Evolutionary conservation across 2,888 invertebrate species (phyloP).

Genomic region (Lacanobia wlatinum): DNA sequence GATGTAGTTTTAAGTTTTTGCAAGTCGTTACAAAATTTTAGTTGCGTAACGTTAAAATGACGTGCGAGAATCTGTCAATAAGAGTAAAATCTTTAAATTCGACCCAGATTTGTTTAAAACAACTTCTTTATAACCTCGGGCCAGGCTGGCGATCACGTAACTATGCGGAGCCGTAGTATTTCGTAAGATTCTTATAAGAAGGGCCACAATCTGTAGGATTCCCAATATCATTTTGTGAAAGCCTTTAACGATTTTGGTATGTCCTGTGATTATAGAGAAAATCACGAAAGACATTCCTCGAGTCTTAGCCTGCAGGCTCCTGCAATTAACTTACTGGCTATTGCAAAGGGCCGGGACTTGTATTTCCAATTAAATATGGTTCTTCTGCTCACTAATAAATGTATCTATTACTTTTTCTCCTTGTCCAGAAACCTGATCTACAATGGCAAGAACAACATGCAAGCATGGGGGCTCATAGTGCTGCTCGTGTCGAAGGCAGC

Average conservation of each 20-base stretch:
- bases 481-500: constrained; percentile 97
- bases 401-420: not conserved
- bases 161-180: not conserved
- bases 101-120: constrained; percentile 11
- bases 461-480: constrained; percentile 98
- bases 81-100: constrained; percentile 14
- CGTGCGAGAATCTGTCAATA: not conserved
- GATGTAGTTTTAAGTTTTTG: constrained; percentile 9
- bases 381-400: not conserved
- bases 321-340: not conserved
- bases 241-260: not conserved
- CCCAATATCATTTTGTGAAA: not conserved
- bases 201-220: not conserved
- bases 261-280: not conserved
- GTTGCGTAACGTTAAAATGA: constrained; percentile 30
- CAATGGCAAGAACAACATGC: constrained; percentile 98
- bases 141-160: not conserved
- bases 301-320: too few relatives aligned
- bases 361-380: not conserved
- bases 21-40: constrained; percentile 29
- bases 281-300: not conserved
- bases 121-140: not conserved
- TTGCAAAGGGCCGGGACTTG: too few relatives aligned
- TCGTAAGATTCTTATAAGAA: not conserved
- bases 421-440: constrained; percentile 94